Evolutionary conservation across 2,888 invertebrate species (phyloP).

Genomic region (Stenurella melanura): DNA sequence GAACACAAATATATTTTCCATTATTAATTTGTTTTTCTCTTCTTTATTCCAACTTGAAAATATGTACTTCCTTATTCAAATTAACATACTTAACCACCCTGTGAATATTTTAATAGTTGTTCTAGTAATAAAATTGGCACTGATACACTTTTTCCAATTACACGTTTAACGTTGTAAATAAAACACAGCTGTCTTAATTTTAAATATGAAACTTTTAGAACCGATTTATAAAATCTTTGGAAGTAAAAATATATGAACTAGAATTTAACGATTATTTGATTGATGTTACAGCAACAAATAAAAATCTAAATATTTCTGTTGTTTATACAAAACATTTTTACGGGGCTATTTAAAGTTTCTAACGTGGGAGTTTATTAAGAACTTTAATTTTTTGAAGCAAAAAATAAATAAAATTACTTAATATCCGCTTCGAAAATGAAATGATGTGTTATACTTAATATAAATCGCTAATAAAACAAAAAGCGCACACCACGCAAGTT

Average conservation of each 20-base stretch:
- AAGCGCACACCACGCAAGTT: too few relatives aligned
- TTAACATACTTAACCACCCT: neutral
- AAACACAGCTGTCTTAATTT: neutral
- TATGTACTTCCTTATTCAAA: neutral
- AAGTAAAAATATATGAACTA: conserved; percentile 7
- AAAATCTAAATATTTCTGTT: conserved; percentile 7
- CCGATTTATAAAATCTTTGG: conserved; percentile 7
- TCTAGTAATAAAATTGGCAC: conserved; percentile 7
- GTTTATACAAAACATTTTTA: conserved; percentile 4
- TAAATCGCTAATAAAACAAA: too few relatives aligned
- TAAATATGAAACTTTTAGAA: conserved; percentile 7
- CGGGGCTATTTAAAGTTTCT: neutral
- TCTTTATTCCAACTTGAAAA: neutral
- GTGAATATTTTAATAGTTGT: neutral
- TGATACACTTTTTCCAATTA: neutral
- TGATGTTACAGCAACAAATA: conserved; percentile 7
- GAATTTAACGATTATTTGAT: conserved; percentile 4
- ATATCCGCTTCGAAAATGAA: neutral
- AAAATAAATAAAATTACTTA: neutral
- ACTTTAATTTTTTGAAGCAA: neutral
- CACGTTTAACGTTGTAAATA: neutral
- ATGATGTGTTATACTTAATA: too few relatives aligned
- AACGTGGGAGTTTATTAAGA: conserved; percentile 7
- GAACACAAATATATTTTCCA: too few relatives aligned
- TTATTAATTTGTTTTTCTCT: too few relatives aligned